These are phyloP conservation scores for Dendrolimus punctatus DNA, from an alignment of 1,140 invertebrate species.

Conservation along the genomic window DNA sequence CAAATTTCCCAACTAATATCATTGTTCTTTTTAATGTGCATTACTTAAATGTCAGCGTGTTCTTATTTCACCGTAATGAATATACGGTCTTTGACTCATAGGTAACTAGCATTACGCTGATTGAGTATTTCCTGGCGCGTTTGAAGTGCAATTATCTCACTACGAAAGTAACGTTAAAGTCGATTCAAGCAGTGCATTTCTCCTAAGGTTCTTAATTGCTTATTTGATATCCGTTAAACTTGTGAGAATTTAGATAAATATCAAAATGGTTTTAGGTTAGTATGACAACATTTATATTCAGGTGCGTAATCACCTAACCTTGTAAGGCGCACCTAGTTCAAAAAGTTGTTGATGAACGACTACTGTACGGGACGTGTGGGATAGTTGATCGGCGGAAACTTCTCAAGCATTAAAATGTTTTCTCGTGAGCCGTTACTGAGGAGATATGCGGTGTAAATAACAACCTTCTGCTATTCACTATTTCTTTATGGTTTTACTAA, in stretches of 20 bases:
- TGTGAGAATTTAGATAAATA: constrained; percentile 13
- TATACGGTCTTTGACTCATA: constrained; percentile 33
- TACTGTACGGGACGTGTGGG: constrained; percentile 16
- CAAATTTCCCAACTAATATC: constrained; percentile 25
- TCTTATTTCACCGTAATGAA: constrained; percentile 4
- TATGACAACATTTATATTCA: constrained; percentile 22
- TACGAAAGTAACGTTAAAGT: constrained; percentile 1
- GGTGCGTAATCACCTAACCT: constrained; percentile 18
- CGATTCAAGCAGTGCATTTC: neutral
- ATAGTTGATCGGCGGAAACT: constrained; percentile 30
- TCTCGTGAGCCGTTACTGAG: constrained; percentile 27
- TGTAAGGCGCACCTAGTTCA: constrained; percentile 27
- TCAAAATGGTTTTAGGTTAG: constrained; percentile 15
- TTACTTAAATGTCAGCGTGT: constrained; percentile 12
- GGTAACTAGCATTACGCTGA: constrained; percentile 22
- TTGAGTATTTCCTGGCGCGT: constrained; percentile 20
- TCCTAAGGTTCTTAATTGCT: constrained; percentile 12
- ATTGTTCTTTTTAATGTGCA: constrained; percentile 28
- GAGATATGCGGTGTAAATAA: no score
- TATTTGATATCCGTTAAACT: constrained; percentile 2
- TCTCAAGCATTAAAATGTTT: constrained; percentile 35
- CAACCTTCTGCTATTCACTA: no score
- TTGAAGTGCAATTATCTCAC: constrained; percentile 12
- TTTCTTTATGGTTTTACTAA: no score
- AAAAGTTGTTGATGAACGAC: constrained; percentile 28